Percentiles rank a stretch among this genome's conserved stretches.
Conservation (phyloP, 1,140 invertebrate species). For the Pomacea maculata region DNA sequence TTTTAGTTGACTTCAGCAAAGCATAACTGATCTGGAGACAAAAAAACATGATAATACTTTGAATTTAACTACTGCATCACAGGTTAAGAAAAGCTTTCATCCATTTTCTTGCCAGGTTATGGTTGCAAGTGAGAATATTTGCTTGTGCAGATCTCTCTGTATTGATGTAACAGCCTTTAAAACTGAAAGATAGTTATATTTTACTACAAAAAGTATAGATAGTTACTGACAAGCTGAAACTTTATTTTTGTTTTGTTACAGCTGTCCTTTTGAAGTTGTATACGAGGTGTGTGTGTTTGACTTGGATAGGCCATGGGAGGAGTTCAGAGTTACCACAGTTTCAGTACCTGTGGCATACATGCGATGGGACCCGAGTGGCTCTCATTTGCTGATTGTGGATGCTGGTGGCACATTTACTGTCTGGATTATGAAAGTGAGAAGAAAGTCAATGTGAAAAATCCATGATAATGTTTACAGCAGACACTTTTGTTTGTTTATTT, state of each 20-base stretch:
- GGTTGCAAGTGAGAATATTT: not conserved
- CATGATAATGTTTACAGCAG: too few relatives aligned
- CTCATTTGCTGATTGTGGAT: slow-evolving; percentile 37
- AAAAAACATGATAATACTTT: too few relatives aligned
- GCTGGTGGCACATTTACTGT: slow-evolving; percentile 41
- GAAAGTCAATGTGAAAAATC: too few relatives aligned
- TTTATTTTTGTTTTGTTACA: not conserved
- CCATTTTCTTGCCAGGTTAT: too few relatives aligned
- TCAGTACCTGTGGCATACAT: slow-evolving; percentile 36
- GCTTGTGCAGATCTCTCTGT: not conserved
- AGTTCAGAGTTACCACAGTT: slow-evolving; percentile 38
- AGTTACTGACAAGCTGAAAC: not conserved
- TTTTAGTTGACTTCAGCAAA: too few relatives aligned
- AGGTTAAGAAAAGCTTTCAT: too few relatives aligned
- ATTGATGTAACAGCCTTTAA: not conserved
- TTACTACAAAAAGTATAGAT: not conserved
- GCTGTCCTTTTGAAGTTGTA: slow-evolving; percentile 38
- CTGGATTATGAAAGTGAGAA: slow-evolving; percentile 48
- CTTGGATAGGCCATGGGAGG: slow-evolving; percentile 52
- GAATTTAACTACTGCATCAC: too few relatives aligned
- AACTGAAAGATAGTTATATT: not conserved
- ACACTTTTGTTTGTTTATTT: too few relatives aligned
- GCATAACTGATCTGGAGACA: too few relatives aligned
- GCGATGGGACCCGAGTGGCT: slow-evolving; percentile 48
- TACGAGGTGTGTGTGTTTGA: slow-evolving; percentile 51